Evolutionary conservation across 2,113 vertebrate species (phyloP).

Genomic region (Ammodytes dubius): DNA sequence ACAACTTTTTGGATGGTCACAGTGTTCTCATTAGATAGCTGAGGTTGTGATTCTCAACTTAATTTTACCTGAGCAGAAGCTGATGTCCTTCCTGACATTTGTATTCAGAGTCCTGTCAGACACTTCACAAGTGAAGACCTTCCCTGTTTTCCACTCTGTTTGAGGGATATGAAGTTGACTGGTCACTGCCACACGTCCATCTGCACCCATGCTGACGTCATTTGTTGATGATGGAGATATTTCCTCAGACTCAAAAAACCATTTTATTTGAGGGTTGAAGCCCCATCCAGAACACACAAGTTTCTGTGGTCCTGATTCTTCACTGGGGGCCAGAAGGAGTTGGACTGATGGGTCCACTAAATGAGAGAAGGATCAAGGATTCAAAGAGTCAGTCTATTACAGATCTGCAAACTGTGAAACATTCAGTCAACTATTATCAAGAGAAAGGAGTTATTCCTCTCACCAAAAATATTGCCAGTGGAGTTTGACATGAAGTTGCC

Average conservation of each 20-base stretch:
- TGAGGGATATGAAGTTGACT: conserved; percentile 63
- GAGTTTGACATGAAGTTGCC: not conserved
- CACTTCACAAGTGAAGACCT: conserved; percentile 70
- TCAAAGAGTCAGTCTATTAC: not conserved
- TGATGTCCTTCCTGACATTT: not conserved
- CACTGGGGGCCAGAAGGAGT: conserved; percentile 51
- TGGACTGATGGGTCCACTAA: conserved; percentile 71
- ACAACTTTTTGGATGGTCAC: too few species aligned
- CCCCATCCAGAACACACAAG: conserved; percentile 72
- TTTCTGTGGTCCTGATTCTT: conserved; percentile 42
- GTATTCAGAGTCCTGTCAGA: conserved; percentile 26
- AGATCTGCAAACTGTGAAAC: not conserved
- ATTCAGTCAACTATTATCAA: not conserved
- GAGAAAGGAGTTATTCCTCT: not conserved
- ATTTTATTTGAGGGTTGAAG: conserved; percentile 76
- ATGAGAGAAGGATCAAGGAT: not conserved
- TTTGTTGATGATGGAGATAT: not conserved
- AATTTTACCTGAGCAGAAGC: conserved; percentile 76
- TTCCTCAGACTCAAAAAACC: conserved; percentile 38
- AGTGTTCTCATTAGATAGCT: too few species aligned
- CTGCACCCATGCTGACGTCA: conserved; percentile 43
- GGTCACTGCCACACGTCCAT: conserved; percentile 61
- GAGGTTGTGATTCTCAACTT: not conserved
- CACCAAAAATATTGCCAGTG: conserved; percentile 54
- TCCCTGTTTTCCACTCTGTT: conserved; percentile 70